phyloP scores from a whole-genome alignment of 92 coral and sea anemone species.

The Paramuricea clavata region DNA sequence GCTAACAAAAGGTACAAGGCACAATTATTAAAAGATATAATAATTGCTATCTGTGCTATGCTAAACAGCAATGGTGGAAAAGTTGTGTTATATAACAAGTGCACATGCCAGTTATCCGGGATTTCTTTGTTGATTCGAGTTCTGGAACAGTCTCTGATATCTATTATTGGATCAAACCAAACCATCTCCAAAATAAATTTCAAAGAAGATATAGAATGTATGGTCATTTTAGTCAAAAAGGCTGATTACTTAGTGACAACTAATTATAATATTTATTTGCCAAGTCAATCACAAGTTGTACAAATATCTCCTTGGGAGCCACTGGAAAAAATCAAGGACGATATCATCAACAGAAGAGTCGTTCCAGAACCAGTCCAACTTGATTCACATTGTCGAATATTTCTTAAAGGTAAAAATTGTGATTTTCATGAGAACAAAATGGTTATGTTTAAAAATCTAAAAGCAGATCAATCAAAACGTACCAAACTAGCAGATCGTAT shows the following conservation, averaged over 20 bases:
- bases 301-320: not conserved
- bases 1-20: not conserved
- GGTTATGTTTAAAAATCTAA: slow-evolving; percentile 22
- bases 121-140: not conserved
- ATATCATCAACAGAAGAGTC: not conserved
- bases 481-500: slow-evolving; percentile 45
- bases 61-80: slow-evolving; percentile 27
- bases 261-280: slow-evolving; percentile 28
- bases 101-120: too few species aligned
- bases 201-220: not conserved
- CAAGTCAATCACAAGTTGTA: slow-evolving; percentile 37
- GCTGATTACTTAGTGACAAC: not conserved
- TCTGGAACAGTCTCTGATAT: not conserved
- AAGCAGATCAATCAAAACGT: slow-evolving; percentile 24
- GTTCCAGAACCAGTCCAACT: not conserved
- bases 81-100: not conserved
- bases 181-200: not conserved
- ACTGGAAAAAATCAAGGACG: not conserved
- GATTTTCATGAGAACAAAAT: slow-evolving; percentile 9
- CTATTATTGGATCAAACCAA: not conserved
- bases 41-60: not conserved
- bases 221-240: not conserved
- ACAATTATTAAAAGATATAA: not conserved
- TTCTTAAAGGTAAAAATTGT: not conserved
- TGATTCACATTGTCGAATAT: not conserved